Percentiles rank a stretch among this genome's conserved stretches.
These are phyloP conservation scores for Trachops cirrhosus DNA, from an alignment of 2,797 vertebrate genomes.

Conservation along the genomic window DNA sequence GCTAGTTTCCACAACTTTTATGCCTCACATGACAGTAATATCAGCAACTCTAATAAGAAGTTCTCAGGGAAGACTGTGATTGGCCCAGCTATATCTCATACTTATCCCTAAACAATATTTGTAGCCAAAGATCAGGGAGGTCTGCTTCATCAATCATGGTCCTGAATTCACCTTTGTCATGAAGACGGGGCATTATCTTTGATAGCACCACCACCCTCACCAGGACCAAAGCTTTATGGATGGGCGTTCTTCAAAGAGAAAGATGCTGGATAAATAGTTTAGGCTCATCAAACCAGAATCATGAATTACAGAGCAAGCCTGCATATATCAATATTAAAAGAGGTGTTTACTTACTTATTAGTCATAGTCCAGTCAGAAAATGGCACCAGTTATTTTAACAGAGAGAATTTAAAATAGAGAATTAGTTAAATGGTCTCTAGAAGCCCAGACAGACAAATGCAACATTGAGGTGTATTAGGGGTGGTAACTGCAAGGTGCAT, in stretches of 20 bases:
- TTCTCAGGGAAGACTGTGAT: background rate
- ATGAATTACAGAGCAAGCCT: background rate
- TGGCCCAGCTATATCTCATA: background rate
- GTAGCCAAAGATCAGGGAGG: background rate
- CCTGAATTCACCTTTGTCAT: background rate
- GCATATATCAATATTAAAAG: background rate
- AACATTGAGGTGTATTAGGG: background rate
- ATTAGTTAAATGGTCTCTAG: background rate
- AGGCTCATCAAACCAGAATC: background rate
- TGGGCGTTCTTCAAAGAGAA: background rate
- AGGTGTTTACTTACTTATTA: background rate
- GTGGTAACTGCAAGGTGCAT: background rate
- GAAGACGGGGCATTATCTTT: background rate
- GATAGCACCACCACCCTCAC: background rate
- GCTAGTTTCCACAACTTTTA: background rate
- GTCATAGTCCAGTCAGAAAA: background rate
- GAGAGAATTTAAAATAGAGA: background rate
- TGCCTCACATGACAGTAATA: background rate
- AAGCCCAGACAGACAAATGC: background rate
- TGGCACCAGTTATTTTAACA: background rate
- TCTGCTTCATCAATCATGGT: background rate
- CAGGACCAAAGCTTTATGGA: background rate
- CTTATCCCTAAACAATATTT: background rate
- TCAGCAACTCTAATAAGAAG: background rate
- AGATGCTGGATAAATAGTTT: background rate